These are phyloP conservation scores for Henricia sp. DNA, from an alignment of 53 echinoderm and acorn worm species.

Conservation along the genomic window DNA sequence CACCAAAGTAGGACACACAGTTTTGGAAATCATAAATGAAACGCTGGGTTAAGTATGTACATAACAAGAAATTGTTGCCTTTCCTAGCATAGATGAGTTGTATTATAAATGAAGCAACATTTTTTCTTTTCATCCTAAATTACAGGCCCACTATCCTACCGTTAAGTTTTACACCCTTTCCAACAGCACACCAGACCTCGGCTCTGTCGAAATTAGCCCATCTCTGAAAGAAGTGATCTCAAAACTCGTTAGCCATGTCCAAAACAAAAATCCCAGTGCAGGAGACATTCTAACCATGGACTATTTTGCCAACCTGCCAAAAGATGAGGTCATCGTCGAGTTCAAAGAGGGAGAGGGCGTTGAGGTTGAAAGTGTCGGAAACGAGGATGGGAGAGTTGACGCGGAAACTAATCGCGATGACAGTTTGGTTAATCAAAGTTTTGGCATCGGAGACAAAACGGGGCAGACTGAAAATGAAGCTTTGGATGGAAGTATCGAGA, in stretches of 20 bases:
- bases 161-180: slow-evolving; percentile 22
- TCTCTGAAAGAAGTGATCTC: slow-evolving; percentile 9
- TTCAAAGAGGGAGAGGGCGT: not conserved
- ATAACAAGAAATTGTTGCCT: too few relatives aligned
- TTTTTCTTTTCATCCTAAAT: not conserved
- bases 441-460: too few relatives aligned
- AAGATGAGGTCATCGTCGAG: not conserved
- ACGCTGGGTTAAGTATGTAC: too few relatives aligned
- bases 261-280: slow-evolving; percentile 10
- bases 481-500: too few relatives aligned
- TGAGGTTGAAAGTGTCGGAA: not conserved
- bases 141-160: slow-evolving; percentile 42
- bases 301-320: not conserved
- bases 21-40: too few relatives aligned
- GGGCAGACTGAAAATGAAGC: too few relatives aligned
- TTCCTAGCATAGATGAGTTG: not conserved
- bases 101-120: not conserved
- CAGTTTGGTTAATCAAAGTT: not conserved
- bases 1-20: too few relatives aligned
- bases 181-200: slow-evolving; percentile 47
- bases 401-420: not conserved
- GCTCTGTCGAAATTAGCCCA: slow-evolving; percentile 5
- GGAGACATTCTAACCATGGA: not conserved
- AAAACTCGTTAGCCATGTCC: slow-evolving; percentile 2
- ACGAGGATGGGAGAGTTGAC: not conserved